These are phyloP conservation scores for Halictus ligatus DNA, from an alignment of 2,888 invertebrate species.

Conservation along the genomic window DNA sequence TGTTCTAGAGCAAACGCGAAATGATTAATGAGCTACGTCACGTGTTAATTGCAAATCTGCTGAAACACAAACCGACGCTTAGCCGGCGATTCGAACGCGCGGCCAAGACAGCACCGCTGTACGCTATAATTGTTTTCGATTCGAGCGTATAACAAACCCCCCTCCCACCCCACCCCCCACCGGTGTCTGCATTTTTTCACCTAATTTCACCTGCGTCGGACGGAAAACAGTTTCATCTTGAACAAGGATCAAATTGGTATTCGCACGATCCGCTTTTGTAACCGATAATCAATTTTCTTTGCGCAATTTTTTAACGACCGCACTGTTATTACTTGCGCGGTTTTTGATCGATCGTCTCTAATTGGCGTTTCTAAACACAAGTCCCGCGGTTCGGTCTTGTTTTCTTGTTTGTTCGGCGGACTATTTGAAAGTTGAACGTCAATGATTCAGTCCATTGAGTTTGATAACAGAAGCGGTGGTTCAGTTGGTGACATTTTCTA, in stretches of 20 bases:
- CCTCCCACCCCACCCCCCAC: not conserved
- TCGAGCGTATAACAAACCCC: not conserved
- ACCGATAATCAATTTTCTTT: not conserved
- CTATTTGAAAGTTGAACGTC: not conserved
- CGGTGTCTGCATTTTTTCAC: not conserved
- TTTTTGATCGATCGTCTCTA: conserved; percentile 6
- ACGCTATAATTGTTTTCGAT: not conserved
- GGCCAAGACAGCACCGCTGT: not conserved
- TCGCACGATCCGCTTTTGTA: not conserved
- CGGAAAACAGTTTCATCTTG: not conserved
- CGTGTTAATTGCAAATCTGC: conserved; percentile 1
- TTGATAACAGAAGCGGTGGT: not conserved
- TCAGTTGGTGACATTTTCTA: not conserved
- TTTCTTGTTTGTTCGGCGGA: not conserved
- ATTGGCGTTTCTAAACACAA: not conserved
- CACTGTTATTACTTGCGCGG: not conserved
- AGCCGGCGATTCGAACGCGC: not conserved
- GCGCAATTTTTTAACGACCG: not conserved
- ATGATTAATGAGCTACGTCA: not conserved
- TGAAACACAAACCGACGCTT: conserved; percentile 12
- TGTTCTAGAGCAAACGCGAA: not conserved
- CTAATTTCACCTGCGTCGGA: not conserved
- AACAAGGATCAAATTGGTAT: not conserved
- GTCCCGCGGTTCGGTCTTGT: not conserved
- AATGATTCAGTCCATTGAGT: not conserved